These are phyloP conservation scores for Crotophaga sulcirostris DNA, from an alignment of 2,113 vertebrate species.

Conservation along the genomic window DNA sequence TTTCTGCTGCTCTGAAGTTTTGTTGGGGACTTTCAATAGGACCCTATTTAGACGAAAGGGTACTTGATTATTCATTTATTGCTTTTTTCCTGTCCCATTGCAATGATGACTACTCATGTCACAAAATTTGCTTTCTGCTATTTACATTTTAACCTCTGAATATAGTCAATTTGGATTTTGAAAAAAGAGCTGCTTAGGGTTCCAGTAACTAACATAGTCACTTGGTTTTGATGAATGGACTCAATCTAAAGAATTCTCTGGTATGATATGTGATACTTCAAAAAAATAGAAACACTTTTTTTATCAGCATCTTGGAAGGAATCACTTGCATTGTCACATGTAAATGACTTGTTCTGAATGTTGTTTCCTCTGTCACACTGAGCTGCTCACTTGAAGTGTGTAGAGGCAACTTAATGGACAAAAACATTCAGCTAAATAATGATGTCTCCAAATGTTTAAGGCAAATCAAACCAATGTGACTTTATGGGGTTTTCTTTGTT, in stretches of 20 bases:
- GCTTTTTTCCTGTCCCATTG: not conserved
- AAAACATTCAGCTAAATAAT: constrained; percentile 17
- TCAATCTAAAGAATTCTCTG: constrained; percentile 56
- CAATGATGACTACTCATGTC: not conserved
- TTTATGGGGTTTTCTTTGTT: not conserved
- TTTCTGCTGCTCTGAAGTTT: constrained; percentile 19
- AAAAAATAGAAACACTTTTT: constrained; percentile 53
- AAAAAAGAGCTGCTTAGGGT: not conserved
- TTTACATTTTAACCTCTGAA: constrained; percentile 25
- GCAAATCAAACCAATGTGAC: not conserved
- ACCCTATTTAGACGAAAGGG: not conserved
- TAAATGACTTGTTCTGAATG: constrained; percentile 63
- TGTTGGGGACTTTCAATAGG: constrained; percentile 5
- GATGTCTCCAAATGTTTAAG: constrained; percentile 24
- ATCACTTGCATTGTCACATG: constrained; percentile 66
- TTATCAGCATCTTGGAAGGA: constrained; percentile 10
- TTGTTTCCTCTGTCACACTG: constrained; percentile 15
- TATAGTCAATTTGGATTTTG: not conserved
- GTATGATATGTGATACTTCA: constrained; percentile 63
- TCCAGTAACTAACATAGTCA: constrained; percentile 7
- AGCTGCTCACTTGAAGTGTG: constrained; percentile 24
- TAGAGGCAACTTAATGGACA: constrained; percentile 8
- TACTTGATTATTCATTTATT: constrained; percentile 33
- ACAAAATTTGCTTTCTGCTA: not conserved
- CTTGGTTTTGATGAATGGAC: constrained; percentile 59